Evolutionary conservation across 1,140 invertebrate species (phyloP).

Genomic region (Lutraria rhynchaena): DNA sequence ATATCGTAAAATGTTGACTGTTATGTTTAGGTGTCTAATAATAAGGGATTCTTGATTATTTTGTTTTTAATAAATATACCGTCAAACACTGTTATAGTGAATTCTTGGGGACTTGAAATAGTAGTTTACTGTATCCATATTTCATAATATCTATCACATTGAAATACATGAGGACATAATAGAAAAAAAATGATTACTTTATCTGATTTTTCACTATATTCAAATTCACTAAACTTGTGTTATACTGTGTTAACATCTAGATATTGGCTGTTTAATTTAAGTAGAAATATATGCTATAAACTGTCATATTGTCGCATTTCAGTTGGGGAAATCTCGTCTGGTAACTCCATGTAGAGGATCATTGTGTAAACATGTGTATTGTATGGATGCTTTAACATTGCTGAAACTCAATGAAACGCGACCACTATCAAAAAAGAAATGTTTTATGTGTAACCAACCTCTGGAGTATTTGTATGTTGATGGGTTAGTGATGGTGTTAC

Average conservation of each 20-base stretch:
- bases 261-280: neutral
- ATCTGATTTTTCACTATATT: neutral
- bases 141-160: neutral
- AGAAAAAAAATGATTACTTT: neutral
- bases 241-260: neutral
- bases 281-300: neutral
- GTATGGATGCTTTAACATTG: constrained; percentile 37
- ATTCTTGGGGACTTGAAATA: too few species aligned
- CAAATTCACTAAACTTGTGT: neutral
- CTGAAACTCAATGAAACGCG: constrained; percentile 21
- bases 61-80: too few species aligned
- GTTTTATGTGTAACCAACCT: constrained; percentile 33
- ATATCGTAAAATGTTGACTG: too few species aligned
- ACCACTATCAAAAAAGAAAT: neutral
- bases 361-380: constrained; percentile 27
- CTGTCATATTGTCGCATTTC: neutral
- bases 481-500: constrained; percentile 23
- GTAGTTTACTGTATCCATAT: too few species aligned
- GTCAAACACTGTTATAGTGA: too few species aligned
- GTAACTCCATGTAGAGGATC: constrained; percentile 37
- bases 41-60: too few species aligned
- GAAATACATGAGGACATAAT: neutral
- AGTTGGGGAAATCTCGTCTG: constrained; percentile 26
- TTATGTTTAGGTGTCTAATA: too few species aligned
- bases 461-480: constrained; percentile 16